Percentiles rank a stretch among this genome's conserved stretches.
Conservation (phyloP, 2,113 vertebrate genomes). For the Centropus bengalensis region DNA sequence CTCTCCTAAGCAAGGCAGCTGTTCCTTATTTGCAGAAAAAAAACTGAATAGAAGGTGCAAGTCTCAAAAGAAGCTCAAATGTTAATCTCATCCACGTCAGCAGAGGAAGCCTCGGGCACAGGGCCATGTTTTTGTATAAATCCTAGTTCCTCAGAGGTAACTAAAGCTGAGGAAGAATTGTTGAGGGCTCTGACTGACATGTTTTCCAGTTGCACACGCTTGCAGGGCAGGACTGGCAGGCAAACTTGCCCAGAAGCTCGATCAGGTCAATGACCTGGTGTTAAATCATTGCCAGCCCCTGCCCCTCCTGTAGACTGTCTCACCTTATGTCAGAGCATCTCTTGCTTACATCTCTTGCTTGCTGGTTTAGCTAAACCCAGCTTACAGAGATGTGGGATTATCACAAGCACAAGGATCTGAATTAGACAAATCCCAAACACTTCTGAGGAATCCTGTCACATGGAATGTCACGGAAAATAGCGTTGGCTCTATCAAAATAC, state of each 20-base stretch:
- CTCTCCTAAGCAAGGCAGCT: background rate
- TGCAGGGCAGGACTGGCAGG: slow-evolving; percentile 20
- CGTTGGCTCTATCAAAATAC: background rate
- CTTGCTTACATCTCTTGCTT: background rate
- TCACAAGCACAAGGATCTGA: background rate
- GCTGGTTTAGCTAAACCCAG: background rate
- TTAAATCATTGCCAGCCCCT: background rate
- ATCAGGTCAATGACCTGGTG: background rate
- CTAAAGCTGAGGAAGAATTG: slow-evolving; percentile 23
- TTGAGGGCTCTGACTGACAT: slow-evolving; percentile 29
- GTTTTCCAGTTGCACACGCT: background rate
- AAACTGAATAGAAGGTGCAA: background rate
- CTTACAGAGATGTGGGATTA: background rate
- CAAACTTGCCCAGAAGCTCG: slow-evolving; percentile 33
- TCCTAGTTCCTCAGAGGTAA: background rate
- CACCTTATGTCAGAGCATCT: background rate
- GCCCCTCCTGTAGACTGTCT: background rate
- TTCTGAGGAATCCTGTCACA: background rate
- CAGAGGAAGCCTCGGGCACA: background rate
- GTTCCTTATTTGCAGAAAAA: background rate
- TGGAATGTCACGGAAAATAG: background rate
- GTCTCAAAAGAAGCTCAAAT: slow-evolving; percentile 21
- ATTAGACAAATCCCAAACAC: background rate
- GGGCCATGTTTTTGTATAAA: slow-evolving; percentile 15
- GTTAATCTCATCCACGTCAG: slow-evolving; percentile 42